Evolutionary conservation across 2,888 invertebrate species (phyloP), one percentile per base, ranked within the genome.

Genomic region (Drosophila rellima): DNA sequence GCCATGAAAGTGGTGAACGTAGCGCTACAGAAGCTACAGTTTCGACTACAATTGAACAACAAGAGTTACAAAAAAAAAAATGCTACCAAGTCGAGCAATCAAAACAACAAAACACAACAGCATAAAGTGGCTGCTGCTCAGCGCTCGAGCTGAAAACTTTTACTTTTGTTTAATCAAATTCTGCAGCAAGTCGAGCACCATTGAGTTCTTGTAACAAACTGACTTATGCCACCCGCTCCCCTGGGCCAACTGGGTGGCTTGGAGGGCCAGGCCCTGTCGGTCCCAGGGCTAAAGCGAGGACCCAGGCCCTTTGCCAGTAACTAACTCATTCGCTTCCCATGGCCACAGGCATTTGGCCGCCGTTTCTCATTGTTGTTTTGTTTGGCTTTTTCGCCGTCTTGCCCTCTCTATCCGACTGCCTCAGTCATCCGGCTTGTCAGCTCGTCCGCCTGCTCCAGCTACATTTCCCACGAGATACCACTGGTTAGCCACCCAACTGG

Each of bases 141-240:
- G 45, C 59, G 56, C 64, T 69, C 62, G 73, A 83, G 82, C 69
- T 88, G 60, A 73, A 82, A 88, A 88, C 78, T 88, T 88, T 89
- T 78, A 74, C 84, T 82, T 80, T 87, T 90, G 82, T 78, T 89
- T 88, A 88, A 88, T 88, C 82, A 90, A 90, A 88, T 88, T 82
- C 82, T 82, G 80, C 77, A 70, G 74, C 72, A 74, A 72, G 87
- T 82, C 65, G 78, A 76, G 89, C 78, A 71, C 68, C 88, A 86
- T 88, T 83, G 73, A 83, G 71, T 80, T 71, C 56, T 71, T 80
- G 83, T 82, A 78, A 66, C 86, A 65, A 71, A 74, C 72, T 64
- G 69, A 65, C 57, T 67, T 62, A 33, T 33, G 10, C 66, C 45
- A 33, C 29, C 44, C 35, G 31, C 23, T 44, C 39, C 50, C 54